Base-by-base conservation (phyloP, 2,888 invertebrate species). In the Athrips mouffetella region DNA sequence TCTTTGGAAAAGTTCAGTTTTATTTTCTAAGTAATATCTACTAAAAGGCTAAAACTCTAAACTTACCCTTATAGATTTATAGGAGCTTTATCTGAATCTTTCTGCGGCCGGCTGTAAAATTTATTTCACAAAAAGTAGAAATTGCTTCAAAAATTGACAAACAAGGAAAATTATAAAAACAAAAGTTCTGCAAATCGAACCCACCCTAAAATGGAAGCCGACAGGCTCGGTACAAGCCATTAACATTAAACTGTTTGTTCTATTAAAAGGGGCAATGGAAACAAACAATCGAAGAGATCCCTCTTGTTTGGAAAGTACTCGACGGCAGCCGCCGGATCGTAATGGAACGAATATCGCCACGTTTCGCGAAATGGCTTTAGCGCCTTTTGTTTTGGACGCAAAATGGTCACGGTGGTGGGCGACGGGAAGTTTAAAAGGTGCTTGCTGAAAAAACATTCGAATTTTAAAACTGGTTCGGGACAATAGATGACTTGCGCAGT, bases 201-300 rank as follows among this genome's bases (percentile, higher is more conserved):
- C 50, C 50, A 59, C 62, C 62, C 58, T 52, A 57, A 61, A 52
- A 55, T 54, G 53, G 51, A 55, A 55, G 53, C n/a, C n/a, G n/a
- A n/a, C 49, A 37, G 48, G 21, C 45, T 45, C 42, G 45, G 48
- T 49, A 47, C 46, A 46, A 49, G 62, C 80, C 77, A 81, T 80
- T 78, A 78, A 60, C 77, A 81, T 80, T 77, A 78, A 60, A 60
- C 58, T 83, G 83, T 83, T 83, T 82, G 80, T 70, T 80, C 71
- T 73, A 76, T 81, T 82, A 82, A 78, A 80, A 81, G 78, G 82
- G 79, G 70, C 75, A 73, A 65, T 68, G 68, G 71, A 71, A 71
- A 76, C 76, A 80, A 78, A 78, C 74, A 76, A 54, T 53, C 50
- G 44, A 40, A 50, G 49, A 63, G 60, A 66, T 65, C 62, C 62